Evolutionary conservation across 2,797 vertebrate genomes (phyloP).

Genomic region (Mormyrus hasselquistii): DNA sequence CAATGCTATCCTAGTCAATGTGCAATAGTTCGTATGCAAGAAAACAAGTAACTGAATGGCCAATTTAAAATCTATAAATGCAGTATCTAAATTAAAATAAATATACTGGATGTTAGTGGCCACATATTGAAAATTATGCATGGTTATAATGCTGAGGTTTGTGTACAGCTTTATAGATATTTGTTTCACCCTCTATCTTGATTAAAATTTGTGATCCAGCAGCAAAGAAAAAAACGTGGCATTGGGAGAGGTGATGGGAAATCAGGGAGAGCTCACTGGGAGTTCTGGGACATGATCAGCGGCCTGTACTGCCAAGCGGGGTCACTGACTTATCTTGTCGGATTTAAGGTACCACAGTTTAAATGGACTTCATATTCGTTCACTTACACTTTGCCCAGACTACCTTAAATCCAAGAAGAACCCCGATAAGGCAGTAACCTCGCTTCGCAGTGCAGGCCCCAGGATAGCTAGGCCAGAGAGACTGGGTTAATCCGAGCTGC

Average conservation of each 20-base stretch:
- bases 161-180: background rate
- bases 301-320: no score
- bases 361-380: no score
- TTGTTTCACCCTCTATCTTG: background rate
- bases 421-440: no score
- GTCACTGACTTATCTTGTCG: no score
- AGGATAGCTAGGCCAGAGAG: background rate
- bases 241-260: background rate
- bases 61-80: background rate
- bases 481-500: background rate
- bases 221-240: background rate
- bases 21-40: background rate
- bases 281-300: background rate
- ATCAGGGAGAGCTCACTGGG: background rate
- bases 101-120: background rate
- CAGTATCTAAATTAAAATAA: background rate
- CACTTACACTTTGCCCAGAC: no score
- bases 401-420: no score
- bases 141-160: background rate
- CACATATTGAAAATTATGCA: background rate
- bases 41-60: background rate
- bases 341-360: no score
- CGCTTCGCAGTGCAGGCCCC: no score
- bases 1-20: background rate
- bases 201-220: background rate